Conservation (phyloP, 2,113 vertebrate genomes). For the Halcyon senegalensis region DNA sequence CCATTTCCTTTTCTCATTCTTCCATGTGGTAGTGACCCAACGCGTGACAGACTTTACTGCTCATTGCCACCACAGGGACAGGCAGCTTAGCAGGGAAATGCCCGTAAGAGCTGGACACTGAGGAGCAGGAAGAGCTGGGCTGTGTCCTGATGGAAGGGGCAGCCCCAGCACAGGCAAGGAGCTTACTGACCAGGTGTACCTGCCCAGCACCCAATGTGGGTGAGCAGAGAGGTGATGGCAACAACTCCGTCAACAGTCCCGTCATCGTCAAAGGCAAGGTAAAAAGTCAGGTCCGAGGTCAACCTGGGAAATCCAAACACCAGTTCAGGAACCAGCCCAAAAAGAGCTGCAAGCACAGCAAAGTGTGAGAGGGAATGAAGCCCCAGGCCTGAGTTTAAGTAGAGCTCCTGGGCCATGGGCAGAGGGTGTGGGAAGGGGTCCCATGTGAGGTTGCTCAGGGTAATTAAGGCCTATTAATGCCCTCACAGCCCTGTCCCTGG, state of each 20-base stretch:
- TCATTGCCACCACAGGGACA: not conserved
- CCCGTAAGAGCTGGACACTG: not conserved
- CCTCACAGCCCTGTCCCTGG: not conserved
- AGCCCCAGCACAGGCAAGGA: not conserved
- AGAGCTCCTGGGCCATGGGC: not conserved
- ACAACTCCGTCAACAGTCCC: not conserved
- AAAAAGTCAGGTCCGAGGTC: not conserved
- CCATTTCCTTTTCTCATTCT: not conserved
- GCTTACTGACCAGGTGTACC: not conserved
- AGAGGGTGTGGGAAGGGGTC: not conserved
- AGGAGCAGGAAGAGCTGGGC: not conserved
- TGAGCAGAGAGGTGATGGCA: not conserved
- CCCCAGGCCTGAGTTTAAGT: not conserved
- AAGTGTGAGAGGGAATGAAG: not conserved
- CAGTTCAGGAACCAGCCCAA: not conserved
- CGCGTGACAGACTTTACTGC: not conserved
- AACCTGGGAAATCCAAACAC: not conserved
- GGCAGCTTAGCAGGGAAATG: not conserved
- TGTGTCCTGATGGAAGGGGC: not conserved
- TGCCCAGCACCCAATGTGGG: not conserved
- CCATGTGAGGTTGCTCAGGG: not conserved
- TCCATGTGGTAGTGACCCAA: not conserved
- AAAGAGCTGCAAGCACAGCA: not conserved
- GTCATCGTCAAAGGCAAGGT: fast-evolving
- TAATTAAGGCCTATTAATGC: not conserved